Evolutionary conservation across 2,113 vertebrate species (phyloP).

Genomic region (Dermatemys mawii): DNA sequence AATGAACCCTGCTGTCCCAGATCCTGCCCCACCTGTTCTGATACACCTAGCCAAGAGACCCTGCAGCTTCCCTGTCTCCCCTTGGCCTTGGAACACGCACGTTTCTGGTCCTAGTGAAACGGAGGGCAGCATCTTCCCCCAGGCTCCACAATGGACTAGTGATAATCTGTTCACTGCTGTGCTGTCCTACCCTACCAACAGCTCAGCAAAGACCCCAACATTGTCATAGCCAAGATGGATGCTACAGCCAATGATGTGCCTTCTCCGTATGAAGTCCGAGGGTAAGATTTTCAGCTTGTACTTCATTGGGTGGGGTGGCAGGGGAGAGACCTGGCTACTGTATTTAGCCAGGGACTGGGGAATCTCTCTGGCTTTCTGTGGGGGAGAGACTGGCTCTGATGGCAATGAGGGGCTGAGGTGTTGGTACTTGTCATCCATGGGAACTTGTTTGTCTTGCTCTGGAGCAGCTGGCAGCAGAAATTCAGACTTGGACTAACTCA

Average conservation of each 20-base stretch:
- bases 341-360: rapidly evolving
- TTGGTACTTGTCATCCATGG: not conserved
- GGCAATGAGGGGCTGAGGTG: not conserved
- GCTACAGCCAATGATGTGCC: conserved; percentile 98
- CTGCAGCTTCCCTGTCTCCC: too few species aligned
- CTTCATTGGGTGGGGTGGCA: rapidly evolving
- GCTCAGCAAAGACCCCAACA: conserved; percentile 89
- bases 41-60: too few species aligned
- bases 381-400: not conserved
- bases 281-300: conserved; percentile 79
- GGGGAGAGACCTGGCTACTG: rapidly evolving
- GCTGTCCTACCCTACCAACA: conserved; percentile 69
- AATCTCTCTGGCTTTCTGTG: too few species aligned
- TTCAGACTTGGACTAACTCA: not conserved
- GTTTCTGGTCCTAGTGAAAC: too few species aligned
- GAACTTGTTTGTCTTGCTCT: not conserved
- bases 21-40: not conserved
- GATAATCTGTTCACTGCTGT: not conserved
- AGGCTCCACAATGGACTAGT: not conserved
- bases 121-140: not conserved
- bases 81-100: too few species aligned
- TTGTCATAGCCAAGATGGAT: conserved; percentile 98
- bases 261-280: conserved; percentile 94
- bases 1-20: not conserved
- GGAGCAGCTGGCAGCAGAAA: not conserved